Conservation (phyloP, 2,797 vertebrate species). For the Adelosebastes latens region DNA sequence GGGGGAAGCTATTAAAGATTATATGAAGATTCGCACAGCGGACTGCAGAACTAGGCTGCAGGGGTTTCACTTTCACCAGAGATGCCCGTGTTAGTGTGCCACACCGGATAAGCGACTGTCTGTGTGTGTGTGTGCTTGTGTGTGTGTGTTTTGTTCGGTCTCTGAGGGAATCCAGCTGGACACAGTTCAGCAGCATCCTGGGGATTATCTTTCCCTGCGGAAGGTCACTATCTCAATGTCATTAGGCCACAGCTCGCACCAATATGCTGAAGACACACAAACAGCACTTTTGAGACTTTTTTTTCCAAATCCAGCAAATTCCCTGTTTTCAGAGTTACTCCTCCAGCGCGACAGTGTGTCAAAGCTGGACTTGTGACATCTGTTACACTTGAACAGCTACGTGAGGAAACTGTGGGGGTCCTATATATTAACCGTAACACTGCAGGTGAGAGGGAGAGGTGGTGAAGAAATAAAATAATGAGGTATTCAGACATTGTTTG, state of each 20-base stretch:
- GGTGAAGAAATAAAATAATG: constrained; percentile 17
- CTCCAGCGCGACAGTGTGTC: constrained; percentile 22
- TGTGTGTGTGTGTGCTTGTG: constrained; percentile 13
- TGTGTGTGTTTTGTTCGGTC: constrained; percentile 5
- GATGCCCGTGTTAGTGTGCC: constrained; percentile 38
- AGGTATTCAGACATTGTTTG: constrained; percentile 7
- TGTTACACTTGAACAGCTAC: constrained; percentile 52
- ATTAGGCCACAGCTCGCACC: constrained; percentile 55
- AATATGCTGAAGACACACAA: constrained; percentile 26
- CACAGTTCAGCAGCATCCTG: constrained; percentile 65
- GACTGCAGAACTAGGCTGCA: constrained; percentile 44
- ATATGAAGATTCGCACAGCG: constrained; percentile 60
- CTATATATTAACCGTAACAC: constrained; percentile 38
- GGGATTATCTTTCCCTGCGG: constrained; percentile 70
- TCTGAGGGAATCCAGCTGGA: constrained; percentile 46
- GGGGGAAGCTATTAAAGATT: constrained; percentile 65
- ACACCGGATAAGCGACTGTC: constrained; percentile 38
- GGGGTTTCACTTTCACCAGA: constrained; percentile 52
- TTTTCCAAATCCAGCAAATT: background rate
- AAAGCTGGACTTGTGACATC: constrained; percentile 61
- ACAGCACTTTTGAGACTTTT: background rate
- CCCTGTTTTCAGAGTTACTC: background rate
- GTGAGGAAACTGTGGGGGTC: constrained; percentile 27
- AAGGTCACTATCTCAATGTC: constrained; percentile 70
- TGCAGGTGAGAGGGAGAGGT: constrained; percentile 11